Base-by-base conservation (phyloP, 2,888 invertebrate species). In the Matsumyia berberina region DNA sequence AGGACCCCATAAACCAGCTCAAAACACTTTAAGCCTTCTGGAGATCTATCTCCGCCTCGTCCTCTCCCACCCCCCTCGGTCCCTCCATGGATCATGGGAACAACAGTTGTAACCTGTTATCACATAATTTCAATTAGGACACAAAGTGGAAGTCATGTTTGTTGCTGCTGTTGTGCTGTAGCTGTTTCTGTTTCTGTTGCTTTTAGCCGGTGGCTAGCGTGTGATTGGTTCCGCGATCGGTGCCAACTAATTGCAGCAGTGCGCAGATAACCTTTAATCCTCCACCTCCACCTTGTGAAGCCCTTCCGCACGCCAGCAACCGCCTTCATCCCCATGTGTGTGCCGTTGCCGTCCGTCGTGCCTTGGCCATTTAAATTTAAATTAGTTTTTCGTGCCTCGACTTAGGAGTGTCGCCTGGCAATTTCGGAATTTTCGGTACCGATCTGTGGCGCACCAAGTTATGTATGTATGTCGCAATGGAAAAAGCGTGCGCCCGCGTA, bases 331-430 rank as follows among this genome's bases (percentile, higher is more conserved):
- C n/a, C 5, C 31, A 17, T 33, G 31, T n/a, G 35, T 31, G 37
- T 11, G n/a, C n/a, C n/a, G n/a, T n/a, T n/a, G n/a, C n/a, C 35
- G 29, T 24, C 70, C 74, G 79, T 88, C 89, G 89, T 89, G 89
- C 88, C 87, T 87, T 87, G 87, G 88, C 88, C 88, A 89, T 89
- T 88, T 89, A 89, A 89, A 89, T 89, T 89, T 88, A 89, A 89
- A 89, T 89, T 89, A 89, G 89, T 89, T 89, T 89, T 89, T 89
- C 89, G 89, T 89, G 89, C 89, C 74, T 86, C 81, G 74, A 77
- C 80, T 85, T 74, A 85, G 85, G 85, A 85, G 80, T 85, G 85
- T 85, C 85, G 85, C 74, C 55, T 64, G 64, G 74, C 69, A 64
- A 60, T 80, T 74, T 83, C 35, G 69, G 69, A 74, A 80, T 85